Conservation (phyloP, 2,797 vertebrate species). For the Clamator glandarius region DNA sequence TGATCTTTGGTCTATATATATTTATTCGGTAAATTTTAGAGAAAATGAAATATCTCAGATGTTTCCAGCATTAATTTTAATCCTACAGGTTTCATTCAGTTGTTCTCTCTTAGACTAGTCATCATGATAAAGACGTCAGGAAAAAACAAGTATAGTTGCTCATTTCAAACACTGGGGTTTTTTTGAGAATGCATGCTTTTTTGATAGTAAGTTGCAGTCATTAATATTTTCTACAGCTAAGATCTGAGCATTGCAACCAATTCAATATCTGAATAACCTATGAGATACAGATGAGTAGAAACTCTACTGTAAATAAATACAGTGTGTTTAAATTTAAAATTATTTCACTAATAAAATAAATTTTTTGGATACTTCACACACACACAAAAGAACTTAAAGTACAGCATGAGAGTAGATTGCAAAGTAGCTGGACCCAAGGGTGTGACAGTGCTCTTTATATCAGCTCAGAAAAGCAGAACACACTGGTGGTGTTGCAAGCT, state of each 20-base stretch:
- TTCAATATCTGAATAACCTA: neutral
- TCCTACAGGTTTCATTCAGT: neutral
- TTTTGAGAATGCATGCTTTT: neutral
- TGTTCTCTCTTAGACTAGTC: neutral
- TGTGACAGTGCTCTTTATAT: neutral
- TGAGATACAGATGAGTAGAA: neutral
- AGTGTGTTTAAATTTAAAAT: neutral
- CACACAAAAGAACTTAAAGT: neutral
- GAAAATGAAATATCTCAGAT: neutral
- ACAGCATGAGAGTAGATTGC: neutral
- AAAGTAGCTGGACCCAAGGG: neutral
- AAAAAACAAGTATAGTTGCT: neutral
- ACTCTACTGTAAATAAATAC: neutral
- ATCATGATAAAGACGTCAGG: neutral
- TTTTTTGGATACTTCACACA: neutral
- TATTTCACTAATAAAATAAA: neutral
- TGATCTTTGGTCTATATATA: neutral
- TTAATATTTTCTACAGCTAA: neutral
- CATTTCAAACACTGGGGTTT: too few relatives aligned
- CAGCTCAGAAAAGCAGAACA: neutral
- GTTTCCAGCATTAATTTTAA: neutral
- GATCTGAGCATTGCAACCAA: neutral
- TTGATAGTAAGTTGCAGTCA: neutral
- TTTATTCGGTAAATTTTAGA: neutral
- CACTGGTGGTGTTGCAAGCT: neutral